Conservation (phyloP, 2,113 vertebrate genomes). For the Archocentrus centrarchus region DNA sequence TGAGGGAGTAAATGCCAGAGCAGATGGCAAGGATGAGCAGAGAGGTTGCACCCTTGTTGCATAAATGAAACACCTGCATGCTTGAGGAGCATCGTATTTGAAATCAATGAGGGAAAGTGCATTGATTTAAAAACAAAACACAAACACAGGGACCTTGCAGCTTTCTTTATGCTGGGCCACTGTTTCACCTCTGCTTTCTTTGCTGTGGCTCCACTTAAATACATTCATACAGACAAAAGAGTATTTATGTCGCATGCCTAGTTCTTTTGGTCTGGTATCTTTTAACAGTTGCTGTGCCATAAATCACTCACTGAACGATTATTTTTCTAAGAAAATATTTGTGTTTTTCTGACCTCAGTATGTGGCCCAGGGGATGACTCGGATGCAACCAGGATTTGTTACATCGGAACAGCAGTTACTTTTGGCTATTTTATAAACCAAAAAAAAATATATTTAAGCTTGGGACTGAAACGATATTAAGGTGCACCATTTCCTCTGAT, state of each 20-base stretch:
- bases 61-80: constrained; percentile 58
- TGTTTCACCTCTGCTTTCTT: not conserved
- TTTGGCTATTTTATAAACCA: not conserved
- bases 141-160: constrained; percentile 49
- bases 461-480: not conserved
- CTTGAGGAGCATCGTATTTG: constrained; percentile 47
- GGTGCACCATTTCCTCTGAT: not conserved
- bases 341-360: not conserved
- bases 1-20: constrained; percentile 43
- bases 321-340: not conserved
- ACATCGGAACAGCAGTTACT: no score
- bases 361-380: not conserved
- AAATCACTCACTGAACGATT: not conserved
- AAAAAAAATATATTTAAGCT: not conserved
- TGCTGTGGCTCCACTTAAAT: not conserved
- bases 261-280: not conserved
- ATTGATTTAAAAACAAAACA: constrained; percentile 71
- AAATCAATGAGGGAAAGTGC: constrained; percentile 67
- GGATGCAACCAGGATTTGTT: not conserved
- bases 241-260: not conserved
- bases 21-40: constrained; percentile 62
- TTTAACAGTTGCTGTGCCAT: not conserved
- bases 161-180: constrained; percentile 25
- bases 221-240: not conserved
- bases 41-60: constrained; percentile 44